Evolutionary conservation across 2,888 invertebrate species (phyloP).

Genomic region (Volucella zonaria): DNA sequence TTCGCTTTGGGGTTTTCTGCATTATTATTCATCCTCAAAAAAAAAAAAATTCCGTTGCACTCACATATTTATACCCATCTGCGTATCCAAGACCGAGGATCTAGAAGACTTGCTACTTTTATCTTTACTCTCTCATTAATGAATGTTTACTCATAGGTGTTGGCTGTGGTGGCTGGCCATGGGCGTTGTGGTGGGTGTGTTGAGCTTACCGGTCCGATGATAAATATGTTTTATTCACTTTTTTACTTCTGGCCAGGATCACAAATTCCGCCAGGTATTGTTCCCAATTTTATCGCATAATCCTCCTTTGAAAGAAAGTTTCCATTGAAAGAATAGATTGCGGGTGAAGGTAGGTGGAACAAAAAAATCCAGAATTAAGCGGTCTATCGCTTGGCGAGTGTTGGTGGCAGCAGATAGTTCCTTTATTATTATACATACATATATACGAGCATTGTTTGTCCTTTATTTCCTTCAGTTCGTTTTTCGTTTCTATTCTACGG

Average conservation of each 20-base stretch:
- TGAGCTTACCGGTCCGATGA: not conserved
- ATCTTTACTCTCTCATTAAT: constrained; percentile 36
- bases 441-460: not conserved
- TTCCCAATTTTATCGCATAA: constrained; percentile 40
- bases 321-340: not conserved
- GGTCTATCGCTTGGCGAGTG: not conserved
- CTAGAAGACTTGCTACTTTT: constrained; percentile 24
- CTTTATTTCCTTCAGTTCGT: not conserved
- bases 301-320: not conserved
- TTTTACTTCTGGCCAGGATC: not conserved
- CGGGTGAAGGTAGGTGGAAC: not conserved
- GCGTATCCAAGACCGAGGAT: not conserved
- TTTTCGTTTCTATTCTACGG: constrained; percentile 7
- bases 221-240: constrained; percentile 4
- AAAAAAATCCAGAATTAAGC: not conserved
- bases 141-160: constrained; percentile 39
- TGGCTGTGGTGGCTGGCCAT: constrained; percentile 39
- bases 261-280: constrained; percentile 37
- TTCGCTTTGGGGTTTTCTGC: not conserved
- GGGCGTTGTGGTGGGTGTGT: not conserved
- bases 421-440: too few species aligned
- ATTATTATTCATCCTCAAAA: not conserved
- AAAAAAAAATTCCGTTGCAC: too few species aligned
- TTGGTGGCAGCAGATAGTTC: too few species aligned
- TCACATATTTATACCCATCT: too few species aligned